phyloP scores from a whole-genome alignment of 2,797 vertebrate species.

The Echeneis naucrates region DNA sequence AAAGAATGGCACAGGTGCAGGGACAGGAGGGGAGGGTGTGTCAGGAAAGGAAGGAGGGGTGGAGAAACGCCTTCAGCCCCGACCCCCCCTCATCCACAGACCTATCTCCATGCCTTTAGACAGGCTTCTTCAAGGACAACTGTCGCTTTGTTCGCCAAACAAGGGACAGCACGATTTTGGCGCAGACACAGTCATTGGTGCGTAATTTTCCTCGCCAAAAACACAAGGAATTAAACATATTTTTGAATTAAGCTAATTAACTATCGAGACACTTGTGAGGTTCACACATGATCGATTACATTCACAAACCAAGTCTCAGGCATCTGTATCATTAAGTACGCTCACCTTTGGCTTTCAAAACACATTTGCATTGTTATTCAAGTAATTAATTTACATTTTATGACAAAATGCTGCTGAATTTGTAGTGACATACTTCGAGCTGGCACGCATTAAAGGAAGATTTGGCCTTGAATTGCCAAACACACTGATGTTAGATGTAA shows the following conservation, averaged over 20 bases:
- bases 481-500: conserved; percentile 9
- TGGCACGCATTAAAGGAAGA: conserved; percentile 7
- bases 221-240: conserved; percentile 12
- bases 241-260: conserved; percentile 22
- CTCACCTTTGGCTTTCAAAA: too few species aligned
- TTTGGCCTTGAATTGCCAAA: conserved; percentile 33
- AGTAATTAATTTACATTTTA: conserved; percentile 9
- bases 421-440: not conserved
- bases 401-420: conserved; percentile 1
- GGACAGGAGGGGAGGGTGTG: conserved; percentile 64
- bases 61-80: conserved; percentile 80
- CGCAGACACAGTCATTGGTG: conserved; percentile 86
- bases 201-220: conserved; percentile 64
- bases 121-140: conserved; percentile 87
- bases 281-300: not conserved
- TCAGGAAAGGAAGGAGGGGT: conserved; percentile 52
- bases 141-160: conserved; percentile 83
- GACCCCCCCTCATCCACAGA: conserved; percentile 84
- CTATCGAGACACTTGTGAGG: not conserved
- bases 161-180: conserved; percentile 75
- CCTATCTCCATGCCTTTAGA: conserved; percentile 95
- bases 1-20: conserved; percentile 63
- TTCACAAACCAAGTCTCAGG: conserved; percentile 15
- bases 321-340: conserved; percentile 1
- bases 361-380: conserved; percentile 1